Evolutionary conservation across 2,888 invertebrate genomes (phyloP).

Genomic region (Luperina nickerlii): DNA sequence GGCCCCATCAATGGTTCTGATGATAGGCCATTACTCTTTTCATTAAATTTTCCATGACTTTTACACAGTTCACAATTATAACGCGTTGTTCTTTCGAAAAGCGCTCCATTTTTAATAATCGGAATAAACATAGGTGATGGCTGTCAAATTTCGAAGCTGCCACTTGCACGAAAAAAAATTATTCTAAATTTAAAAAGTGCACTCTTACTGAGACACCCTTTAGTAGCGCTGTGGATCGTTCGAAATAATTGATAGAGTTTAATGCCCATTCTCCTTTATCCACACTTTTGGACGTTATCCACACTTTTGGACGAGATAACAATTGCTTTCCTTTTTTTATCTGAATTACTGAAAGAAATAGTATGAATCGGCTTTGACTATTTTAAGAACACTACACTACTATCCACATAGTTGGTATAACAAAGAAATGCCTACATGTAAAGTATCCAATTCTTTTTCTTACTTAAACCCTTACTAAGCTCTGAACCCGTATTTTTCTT

Average conservation of each 20-base stretch:
- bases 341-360: neutral
- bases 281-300: too few species aligned
- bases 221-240: neutral
- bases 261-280: neutral
- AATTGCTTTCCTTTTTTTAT: neutral
- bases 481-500: conserved; percentile 55
- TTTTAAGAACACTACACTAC: neutral
- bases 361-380: neutral
- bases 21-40: too few species aligned
- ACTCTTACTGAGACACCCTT: too few species aligned
- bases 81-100: too few species aligned
- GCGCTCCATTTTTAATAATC: too few species aligned
- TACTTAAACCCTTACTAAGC: neutral
- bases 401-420: neutral
- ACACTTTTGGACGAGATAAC: neutral
- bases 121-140: too few species aligned
- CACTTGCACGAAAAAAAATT: too few species aligned
- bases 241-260: neutral
- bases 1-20: too few species aligned
- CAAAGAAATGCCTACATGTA: neutral
- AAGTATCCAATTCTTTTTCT: neutral
- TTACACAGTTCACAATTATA: too few species aligned
- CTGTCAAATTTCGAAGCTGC: too few species aligned
- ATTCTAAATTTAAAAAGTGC: too few species aligned
- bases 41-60: too few species aligned